phyloP scores from a whole-genome alignment of 2,888 invertebrate genomes.

The Hirtodrosophila cameraria region DNA sequence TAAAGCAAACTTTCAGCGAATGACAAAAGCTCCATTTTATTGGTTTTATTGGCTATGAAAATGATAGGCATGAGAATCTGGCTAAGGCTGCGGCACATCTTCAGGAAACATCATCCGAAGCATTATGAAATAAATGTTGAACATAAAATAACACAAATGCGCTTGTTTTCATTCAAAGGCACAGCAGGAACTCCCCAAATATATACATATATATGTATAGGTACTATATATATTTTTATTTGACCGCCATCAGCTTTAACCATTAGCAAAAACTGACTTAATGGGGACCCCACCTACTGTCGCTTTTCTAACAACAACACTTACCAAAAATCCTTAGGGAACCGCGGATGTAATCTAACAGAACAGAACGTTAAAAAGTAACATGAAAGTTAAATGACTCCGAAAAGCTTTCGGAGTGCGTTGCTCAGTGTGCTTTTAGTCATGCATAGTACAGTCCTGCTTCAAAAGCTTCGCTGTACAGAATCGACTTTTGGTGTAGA shows the following conservation, averaged over 20 bases:
- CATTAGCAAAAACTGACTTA: conserved; percentile 27
- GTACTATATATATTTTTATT: too few species aligned
- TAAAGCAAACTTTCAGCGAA: too few species aligned
- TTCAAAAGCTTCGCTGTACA: neutral
- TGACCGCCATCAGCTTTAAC: conserved; percentile 7
- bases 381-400: conserved; percentile 16
- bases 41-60: conserved; percentile 6
- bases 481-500: too few species aligned
- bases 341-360: conserved; percentile 7
- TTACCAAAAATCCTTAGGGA: neutral
- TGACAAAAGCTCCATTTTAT: too few species aligned
- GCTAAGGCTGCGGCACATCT: conserved; percentile 29
- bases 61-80: conserved; percentile 36
- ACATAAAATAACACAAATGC: conserved; percentile 39
- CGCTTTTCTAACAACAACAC: conserved; percentile 1
- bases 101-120: conserved; percentile 29
- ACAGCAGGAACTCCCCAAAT: conserved; percentile 44
- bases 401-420: conserved; percentile 23
- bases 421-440: too few species aligned
- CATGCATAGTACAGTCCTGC: too few species aligned
- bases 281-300: conserved; percentile 1
- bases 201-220: too few species aligned
- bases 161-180: conserved; percentile 47
- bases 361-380: neutral
- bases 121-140: conserved; percentile 70